Percentiles rank a stretch among this genome's conserved stretches.
Evolutionary conservation across 2,888 invertebrate genomes (phyloP).

Genomic region (Orthonevra nobilis): DNA sequence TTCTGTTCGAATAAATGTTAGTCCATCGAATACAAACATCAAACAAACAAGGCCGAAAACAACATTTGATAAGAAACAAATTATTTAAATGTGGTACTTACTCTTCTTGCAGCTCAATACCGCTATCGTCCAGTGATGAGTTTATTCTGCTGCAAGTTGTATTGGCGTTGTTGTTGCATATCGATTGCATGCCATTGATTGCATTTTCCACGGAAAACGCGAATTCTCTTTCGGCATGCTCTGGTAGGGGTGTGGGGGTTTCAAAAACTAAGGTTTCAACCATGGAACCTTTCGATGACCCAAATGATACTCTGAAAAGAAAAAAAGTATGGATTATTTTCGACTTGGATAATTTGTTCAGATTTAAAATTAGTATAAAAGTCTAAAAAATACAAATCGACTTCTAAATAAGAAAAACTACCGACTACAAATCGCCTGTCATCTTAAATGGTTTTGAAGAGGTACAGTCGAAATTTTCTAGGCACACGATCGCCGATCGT

Average conservation of each 20-base stretch:
- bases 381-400: no score
- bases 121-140: slow-evolving; percentile 79
- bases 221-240: slow-evolving; percentile 79
- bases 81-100: slow-evolving; percentile 74
- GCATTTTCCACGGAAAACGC: slow-evolving; percentile 75
- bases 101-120: slow-evolving; percentile 80
- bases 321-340: slow-evolving; percentile 51
- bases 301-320: slow-evolving; percentile 91
- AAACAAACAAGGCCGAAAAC: no score
- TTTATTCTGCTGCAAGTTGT: slow-evolving; percentile 77
- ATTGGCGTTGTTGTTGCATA: slow-evolving; percentile 57
- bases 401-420: no score
- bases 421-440: no score
- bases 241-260: slow-evolving; percentile 86
- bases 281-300: slow-evolving; percentile 96
- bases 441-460: no score
- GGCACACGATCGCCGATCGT: no score
- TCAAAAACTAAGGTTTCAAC: slow-evolving; percentile 96
- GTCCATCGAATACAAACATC: no score
- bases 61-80: no score
- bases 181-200: slow-evolving; percentile 49
- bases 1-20: no score
- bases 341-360: no score
- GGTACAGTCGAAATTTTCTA: no score
- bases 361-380: no score